Conservation (phyloP, 2,888 invertebrate species). For the Luperina testacea region DNA sequence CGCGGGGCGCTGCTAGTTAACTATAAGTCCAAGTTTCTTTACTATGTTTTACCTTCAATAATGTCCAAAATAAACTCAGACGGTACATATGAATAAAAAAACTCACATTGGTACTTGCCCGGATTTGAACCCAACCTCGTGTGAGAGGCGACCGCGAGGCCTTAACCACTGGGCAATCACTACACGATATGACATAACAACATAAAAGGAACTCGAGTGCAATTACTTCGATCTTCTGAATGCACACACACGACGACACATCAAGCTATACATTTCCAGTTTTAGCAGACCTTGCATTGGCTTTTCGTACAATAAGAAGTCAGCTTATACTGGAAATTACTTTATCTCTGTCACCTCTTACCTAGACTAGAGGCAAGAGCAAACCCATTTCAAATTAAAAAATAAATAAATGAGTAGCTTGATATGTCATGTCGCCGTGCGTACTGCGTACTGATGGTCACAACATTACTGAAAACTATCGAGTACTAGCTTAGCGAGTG, state of each 20-base stretch:
- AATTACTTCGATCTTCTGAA: neutral
- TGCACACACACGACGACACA: no score
- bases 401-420: neutral
- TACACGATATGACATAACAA: neutral
- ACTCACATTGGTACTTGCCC: neutral
- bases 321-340: no score
- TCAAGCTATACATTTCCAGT: no score
- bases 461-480: neutral
- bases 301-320: no score
- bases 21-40: neutral
- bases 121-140: neutral
- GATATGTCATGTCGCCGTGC: neutral
- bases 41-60: neutral
- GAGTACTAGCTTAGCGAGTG: neutral
- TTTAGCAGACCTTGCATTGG: no score
- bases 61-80: neutral
- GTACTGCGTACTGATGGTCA: neutral
- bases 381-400: no score
- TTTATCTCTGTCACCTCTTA: no score
- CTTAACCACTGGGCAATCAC: neutral
- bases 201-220: neutral
- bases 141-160: neutral
- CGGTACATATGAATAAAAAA: neutral
- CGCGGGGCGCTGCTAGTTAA: no score
- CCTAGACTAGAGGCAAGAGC: no score